These are phyloP conservation scores for Gallinago stenura DNA, from an alignment of 2,797 vertebrate species.

Conservation along the genomic window DNA sequence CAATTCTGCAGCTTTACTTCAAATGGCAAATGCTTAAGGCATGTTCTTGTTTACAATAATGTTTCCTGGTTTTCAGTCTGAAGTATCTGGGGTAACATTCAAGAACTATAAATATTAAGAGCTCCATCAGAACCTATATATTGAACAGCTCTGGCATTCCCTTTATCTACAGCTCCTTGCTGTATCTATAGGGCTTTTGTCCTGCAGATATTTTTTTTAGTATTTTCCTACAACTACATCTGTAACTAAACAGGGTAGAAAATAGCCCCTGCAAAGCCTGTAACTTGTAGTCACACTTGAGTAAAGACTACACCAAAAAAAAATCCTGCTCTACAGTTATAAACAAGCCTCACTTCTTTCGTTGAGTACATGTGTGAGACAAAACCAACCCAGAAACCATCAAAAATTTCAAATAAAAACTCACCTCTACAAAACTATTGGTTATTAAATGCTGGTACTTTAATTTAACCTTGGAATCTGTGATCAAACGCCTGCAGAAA, in stretches of 20 bases:
- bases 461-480: constrained; percentile 99
- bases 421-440: constrained; percentile 99
- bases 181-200: background rate
- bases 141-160: background rate
- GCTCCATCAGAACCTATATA: background rate
- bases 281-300: background rate
- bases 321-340: background rate
- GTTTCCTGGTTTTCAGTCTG: background rate
- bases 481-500: constrained; percentile 94
- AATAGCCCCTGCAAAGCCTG: background rate
- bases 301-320: background rate
- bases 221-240: background rate
- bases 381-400: background rate
- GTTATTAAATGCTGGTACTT: constrained; percentile 99
- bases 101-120: background rate
- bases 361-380: rapidly evolving
- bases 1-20: background rate
- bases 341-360: background rate
- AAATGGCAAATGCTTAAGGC: background rate
- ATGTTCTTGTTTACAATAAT: background rate
- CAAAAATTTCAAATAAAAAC: constrained; percentile 48
- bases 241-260: background rate
- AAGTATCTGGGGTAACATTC: background rate
- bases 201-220: background rate
- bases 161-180: background rate